phyloP scores from a whole-genome alignment of 2,888 invertebrate genomes.

The Clanis bilineata region DNA sequence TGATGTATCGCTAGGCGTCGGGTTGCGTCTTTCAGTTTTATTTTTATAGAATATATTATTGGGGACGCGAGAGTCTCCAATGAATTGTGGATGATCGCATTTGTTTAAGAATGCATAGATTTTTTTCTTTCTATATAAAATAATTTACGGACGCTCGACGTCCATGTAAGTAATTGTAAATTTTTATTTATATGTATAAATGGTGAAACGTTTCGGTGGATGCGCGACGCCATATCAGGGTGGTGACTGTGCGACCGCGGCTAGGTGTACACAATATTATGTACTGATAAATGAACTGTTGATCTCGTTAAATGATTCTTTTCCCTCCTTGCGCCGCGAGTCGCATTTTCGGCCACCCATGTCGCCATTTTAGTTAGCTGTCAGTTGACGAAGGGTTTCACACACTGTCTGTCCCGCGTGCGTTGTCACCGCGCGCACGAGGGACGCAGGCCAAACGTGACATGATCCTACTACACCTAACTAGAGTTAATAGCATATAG shows the following conservation, averaged over 20 bases:
- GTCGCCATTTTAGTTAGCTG: slow-evolving; percentile 11
- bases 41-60: slow-evolving; percentile 62
- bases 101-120: slow-evolving; percentile 75
- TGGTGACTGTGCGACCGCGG: not conserved
- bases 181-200: slow-evolving; percentile 24
- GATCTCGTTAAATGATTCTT: not conserved
- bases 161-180: slow-evolving; percentile 12
- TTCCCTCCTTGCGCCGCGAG: not conserved
- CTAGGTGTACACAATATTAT: not conserved
- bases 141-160: slow-evolving; percentile 16
- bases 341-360: not conserved
- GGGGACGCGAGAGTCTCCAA: slow-evolving; percentile 48
- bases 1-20: slow-evolving; percentile 40
- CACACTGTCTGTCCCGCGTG: slow-evolving; percentile 2
- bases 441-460: not conserved
- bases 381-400: slow-evolving; percentile 9
- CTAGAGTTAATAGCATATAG: too few species aligned
- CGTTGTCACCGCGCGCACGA: not conserved
- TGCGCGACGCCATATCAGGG: slow-evolving; percentile 1
- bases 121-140: slow-evolving; percentile 42
- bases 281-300: not conserved
- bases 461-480: not conserved
- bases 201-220: slow-evolving; percentile 8
- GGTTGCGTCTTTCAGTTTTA: slow-evolving; percentile 69
- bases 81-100: slow-evolving; percentile 62